Conservation (phyloP, 2,797 vertebrate genomes). For the Ptychadena robeensis region DNA sequence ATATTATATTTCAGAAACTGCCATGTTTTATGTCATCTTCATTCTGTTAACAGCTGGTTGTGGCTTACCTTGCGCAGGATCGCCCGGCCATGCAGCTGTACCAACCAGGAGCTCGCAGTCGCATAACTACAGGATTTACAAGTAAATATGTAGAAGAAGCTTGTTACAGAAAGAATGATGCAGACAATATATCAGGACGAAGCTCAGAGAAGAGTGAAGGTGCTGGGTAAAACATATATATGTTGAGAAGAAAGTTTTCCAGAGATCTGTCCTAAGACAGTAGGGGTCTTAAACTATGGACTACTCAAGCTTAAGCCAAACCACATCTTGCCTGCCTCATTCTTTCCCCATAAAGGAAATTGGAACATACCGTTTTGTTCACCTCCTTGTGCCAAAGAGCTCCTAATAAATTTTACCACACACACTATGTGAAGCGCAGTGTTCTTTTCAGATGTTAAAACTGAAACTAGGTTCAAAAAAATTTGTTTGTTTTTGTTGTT, state of each 20-base stretch:
- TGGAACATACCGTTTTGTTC: conserved; percentile 11
- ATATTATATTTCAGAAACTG: conserved; percentile 2
- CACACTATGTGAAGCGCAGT: neutral
- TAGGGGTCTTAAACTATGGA: conserved; percentile 20
- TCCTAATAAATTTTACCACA: conserved; percentile 32
- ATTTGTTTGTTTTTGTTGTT: no score
- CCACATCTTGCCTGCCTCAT: conserved; percentile 56
- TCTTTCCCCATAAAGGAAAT: conserved; percentile 36
- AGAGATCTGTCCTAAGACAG: conserved; percentile 1
- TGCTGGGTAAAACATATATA: conserved; percentile 63
- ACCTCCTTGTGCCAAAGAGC: conserved; percentile 50
- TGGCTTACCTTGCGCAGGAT: conserved; percentile 78
- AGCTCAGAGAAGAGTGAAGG: conserved; percentile 83
- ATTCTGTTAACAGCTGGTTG: conserved; percentile 31
- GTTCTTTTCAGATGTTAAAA: conserved; percentile 9
- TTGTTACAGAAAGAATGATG: conserved; percentile 79
- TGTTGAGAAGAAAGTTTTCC: conserved; percentile 12
- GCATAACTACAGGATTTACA: conserved; percentile 79
- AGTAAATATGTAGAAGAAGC: conserved; percentile 82
- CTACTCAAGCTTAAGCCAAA: conserved; percentile 43
- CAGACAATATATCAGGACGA: conserved; percentile 71
- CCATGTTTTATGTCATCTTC: neutral
- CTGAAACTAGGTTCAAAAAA: neutral
- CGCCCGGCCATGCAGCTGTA: conserved; percentile 93
- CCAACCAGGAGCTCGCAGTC: conserved; percentile 87